Conservation (phyloP, 2,797 vertebrate genomes). For the Pseudomugil tenellus region DNA sequence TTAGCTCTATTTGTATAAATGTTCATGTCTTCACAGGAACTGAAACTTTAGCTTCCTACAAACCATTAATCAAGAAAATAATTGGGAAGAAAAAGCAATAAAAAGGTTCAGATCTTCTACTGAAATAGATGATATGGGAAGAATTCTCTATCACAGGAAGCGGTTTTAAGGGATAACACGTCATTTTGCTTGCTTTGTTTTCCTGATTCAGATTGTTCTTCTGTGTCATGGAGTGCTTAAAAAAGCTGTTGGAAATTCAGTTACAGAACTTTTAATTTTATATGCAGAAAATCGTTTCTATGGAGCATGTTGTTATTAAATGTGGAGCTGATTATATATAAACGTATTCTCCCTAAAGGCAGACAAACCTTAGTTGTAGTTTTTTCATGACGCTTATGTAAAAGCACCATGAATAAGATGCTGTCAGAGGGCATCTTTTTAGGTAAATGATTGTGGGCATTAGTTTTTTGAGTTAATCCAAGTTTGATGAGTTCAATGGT, state of each 20-base stretch:
- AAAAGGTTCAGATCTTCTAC: neutral
- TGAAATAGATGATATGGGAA: neutral
- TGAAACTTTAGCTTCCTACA: slow-evolving; percentile 6
- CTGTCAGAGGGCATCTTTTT: no score
- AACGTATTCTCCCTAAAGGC: no score
- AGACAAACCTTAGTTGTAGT: no score
- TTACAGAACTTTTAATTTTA: neutral
- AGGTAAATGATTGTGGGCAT: no score
- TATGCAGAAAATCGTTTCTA: neutral
- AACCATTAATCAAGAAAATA: slow-evolving; percentile 34
- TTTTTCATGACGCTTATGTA: neutral
- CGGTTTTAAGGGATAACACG: neutral
- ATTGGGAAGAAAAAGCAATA: neutral
- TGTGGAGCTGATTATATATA: neutral
- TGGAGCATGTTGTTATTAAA: neutral
- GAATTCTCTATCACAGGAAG: neutral
- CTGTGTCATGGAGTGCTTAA: neutral
- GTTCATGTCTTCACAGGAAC: slow-evolving; percentile 43
- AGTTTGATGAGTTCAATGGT: no score
- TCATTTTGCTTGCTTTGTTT: neutral
- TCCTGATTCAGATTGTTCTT: neutral
- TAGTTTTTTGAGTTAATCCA: no score
- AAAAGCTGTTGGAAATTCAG: neutral
- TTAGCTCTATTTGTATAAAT: slow-evolving; percentile 28
- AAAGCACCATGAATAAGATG: neutral